Evolutionary conservation across 2,888 invertebrate genomes (phyloP).

Genomic region (Cheilosia urbana): DNA sequence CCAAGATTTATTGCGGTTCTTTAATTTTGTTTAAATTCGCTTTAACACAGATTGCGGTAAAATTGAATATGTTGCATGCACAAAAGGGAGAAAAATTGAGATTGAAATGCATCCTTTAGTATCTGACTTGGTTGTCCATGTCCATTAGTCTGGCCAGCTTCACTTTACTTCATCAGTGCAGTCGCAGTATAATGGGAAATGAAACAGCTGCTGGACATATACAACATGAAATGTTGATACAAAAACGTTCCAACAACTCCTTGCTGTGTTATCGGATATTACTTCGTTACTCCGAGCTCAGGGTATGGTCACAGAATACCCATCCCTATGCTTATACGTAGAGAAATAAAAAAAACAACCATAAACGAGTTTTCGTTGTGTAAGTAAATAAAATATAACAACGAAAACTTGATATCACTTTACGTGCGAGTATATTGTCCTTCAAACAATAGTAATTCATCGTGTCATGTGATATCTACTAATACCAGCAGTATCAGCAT

Average conservation of each 20-base stretch:
- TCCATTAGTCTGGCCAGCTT: background rate
- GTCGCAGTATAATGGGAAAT: background rate
- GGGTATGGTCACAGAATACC: background rate
- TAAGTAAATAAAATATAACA: too few relatives aligned
- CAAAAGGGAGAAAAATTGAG: too few relatives aligned
- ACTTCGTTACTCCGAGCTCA: background rate
- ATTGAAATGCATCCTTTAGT: background rate
- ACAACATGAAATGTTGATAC: slow-evolving; percentile 4
- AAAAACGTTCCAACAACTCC: background rate
- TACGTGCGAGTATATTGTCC: background rate
- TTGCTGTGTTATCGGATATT: slow-evolving; percentile 18
- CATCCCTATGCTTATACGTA: background rate
- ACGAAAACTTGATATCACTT: too few relatives aligned
- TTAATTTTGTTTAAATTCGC: too few relatives aligned
- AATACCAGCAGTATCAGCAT: too few relatives aligned
- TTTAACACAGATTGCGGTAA: too few relatives aligned
- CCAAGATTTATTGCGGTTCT: too few relatives aligned
- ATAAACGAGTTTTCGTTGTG: too few relatives aligned
- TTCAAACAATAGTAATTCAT: too few relatives aligned
- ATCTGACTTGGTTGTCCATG: background rate
- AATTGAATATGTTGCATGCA: too few relatives aligned
- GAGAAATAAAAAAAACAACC: too few relatives aligned
- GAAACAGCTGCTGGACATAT: background rate
- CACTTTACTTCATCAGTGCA: background rate
- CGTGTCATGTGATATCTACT: too few relatives aligned